These are phyloP conservation scores for Heliconius ismenius DNA, from an alignment of 2,888 invertebrate species.

Conservation along the genomic window DNA sequence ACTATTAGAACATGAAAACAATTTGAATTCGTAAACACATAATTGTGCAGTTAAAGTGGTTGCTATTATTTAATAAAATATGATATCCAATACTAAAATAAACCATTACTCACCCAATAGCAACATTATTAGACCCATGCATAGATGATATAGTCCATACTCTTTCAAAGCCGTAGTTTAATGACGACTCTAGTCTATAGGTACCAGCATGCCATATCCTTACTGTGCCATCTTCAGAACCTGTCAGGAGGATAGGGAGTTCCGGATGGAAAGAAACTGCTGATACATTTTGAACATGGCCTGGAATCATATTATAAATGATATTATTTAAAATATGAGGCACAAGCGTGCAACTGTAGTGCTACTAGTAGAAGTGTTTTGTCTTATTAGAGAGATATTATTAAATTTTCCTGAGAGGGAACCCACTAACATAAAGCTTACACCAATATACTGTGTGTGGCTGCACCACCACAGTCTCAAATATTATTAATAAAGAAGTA, in stretches of 20 bases:
- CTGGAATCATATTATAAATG: constrained; percentile 54
- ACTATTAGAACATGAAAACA: no score
- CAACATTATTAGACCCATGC: constrained; percentile 97
- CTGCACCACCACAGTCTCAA: no score
- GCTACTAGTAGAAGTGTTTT: no score
- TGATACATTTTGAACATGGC: constrained; percentile 97
- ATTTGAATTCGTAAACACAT: no score
- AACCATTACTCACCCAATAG: constrained; percentile 85
- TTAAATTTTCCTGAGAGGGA: no score
- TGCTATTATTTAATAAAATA: no score
- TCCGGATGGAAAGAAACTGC: constrained; percentile 99
- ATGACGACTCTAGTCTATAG: constrained; percentile 96
- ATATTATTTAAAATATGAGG: background rate
- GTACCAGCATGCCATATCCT: constrained; percentile 99
- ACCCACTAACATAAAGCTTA: no score
- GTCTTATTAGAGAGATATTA: no score
- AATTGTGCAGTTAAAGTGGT: no score
- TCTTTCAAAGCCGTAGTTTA: constrained; percentile 98
- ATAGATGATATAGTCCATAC: constrained; percentile 98
- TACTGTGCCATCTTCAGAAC: constrained; percentile 98
- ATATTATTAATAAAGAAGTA: no score
- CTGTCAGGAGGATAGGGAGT: constrained; percentile 96
- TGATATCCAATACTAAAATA: background rate
- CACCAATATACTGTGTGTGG: no score
- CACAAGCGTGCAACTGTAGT: no score